Percentiles rank a stretch among this genome's conserved stretches.
These are phyloP conservation scores for Oscarella lobularis DNA, from an alignment of 37 sponge, comb jelly and placozoan species.

Conservation along the genomic window DNA sequence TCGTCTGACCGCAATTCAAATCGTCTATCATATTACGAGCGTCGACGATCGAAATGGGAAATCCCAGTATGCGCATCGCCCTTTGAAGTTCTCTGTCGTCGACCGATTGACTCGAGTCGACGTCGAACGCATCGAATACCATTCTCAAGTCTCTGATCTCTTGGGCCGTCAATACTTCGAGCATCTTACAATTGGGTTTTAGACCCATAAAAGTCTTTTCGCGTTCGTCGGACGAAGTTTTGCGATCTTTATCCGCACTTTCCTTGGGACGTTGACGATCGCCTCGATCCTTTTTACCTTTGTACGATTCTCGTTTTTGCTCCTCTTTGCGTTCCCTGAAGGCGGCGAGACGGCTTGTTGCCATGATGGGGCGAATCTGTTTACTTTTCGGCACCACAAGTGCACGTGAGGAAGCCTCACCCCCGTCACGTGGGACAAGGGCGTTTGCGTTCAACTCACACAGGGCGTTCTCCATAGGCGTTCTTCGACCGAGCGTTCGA, in stretches of 20 bases:
- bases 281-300: neutral
- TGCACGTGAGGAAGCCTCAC: too few species aligned
- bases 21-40: neutral
- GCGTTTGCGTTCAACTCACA: too few species aligned
- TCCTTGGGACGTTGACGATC: neutral
- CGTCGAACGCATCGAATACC: slow-evolving; percentile 46
- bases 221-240: too few species aligned
- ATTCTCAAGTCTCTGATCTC: slow-evolving; percentile 42
- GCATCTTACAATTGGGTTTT: neutral
- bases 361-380: too few species aligned
- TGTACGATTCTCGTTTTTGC: neutral
- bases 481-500: too few species aligned
- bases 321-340: neutral
- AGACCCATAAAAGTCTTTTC: neutral
- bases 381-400: too few species aligned
- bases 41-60: slow-evolving; percentile 12
- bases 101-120: neutral
- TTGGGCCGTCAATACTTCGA: slow-evolving; percentile 26
- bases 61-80: slow-evolving; percentile 20
- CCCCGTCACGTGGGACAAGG: too few species aligned
- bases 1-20: neutral
- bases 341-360: neutral
- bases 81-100: slow-evolving; percentile 8
- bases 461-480: too few species aligned
- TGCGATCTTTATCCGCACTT: neutral